These are phyloP conservation scores for Drosophila mettleri DNA, from an alignment of 2,888 invertebrate genomes.

Conservation along the genomic window DNA sequence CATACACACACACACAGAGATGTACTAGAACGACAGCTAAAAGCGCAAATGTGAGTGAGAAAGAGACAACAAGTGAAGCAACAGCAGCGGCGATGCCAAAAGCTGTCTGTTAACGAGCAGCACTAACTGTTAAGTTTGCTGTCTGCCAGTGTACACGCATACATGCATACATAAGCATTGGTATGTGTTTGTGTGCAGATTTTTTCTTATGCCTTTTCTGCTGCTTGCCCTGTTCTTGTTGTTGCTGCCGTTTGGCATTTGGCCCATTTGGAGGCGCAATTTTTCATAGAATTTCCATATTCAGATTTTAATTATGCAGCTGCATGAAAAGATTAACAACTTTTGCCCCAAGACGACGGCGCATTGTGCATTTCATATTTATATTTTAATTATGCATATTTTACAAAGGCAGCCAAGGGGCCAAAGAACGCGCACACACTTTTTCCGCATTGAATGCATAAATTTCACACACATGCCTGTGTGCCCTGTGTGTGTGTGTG, in stretches of 20 bases:
- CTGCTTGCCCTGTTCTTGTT: conserved; percentile 19
- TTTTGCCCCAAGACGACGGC: conserved; percentile 47
- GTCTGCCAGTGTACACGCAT: conserved; percentile 35
- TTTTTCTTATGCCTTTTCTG: conserved; percentile 18
- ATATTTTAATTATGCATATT: conserved; percentile 76
- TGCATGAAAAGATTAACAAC: conserved; percentile 85
- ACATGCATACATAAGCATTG: no score
- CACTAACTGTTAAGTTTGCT: conserved; percentile 69
- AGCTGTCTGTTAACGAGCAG: conserved; percentile 61
- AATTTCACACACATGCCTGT: neutral
- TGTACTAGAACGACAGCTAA: conserved; percentile 39
- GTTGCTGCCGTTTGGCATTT: conserved; percentile 44
- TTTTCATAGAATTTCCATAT: conserved; percentile 75
- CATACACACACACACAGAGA: conserved; percentile 27
- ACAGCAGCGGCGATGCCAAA: conserved; percentile 34
- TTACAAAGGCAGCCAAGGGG: conserved; percentile 50
- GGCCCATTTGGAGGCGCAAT: conserved; percentile 43
- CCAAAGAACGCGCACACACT: conserved; percentile 16
- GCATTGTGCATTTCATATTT: conserved; percentile 61
- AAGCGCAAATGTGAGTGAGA: conserved; percentile 51
- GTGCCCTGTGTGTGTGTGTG: neutral
- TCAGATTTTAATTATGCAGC: conserved; percentile 85
- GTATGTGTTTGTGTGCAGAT: conserved; percentile 34
- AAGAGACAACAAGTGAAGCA: conserved; percentile 46
- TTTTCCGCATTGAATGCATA: conserved; percentile 6